A percentile compares a stretch with the other conserved stretches of the same genome.
Conservation (phyloP, 1,140 invertebrate genomes). For the Diorhabda sublineata region DNA sequence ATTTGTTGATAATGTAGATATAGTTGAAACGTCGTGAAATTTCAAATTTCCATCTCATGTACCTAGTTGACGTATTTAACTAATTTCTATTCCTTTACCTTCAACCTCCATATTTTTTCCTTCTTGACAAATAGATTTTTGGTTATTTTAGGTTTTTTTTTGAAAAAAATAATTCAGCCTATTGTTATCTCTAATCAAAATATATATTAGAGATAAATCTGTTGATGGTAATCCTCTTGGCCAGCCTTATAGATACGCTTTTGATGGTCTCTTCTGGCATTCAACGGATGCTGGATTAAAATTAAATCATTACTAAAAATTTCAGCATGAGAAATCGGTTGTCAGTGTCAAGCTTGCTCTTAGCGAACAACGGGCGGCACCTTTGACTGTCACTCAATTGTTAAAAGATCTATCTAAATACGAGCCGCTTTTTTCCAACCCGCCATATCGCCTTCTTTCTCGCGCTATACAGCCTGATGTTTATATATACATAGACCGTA, state of each 20-base stretch:
- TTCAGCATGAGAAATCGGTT: conserved; percentile 32
- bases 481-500: too few species aligned
- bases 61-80: too few species aligned
- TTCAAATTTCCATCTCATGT: too few species aligned
- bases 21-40: too few species aligned
- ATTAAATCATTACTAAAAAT: conserved; percentile 37
- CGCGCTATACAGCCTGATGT: neutral
- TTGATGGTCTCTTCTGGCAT: conserved; percentile 20
- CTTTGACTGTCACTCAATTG: conserved; percentile 42
- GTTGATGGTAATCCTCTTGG: neutral
- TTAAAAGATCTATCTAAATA: conserved; percentile 43
- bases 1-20: too few species aligned
- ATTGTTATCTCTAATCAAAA: too few species aligned
- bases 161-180: too few species aligned
- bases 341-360: conserved; percentile 36
- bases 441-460: conserved; percentile 1
- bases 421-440: conserved; percentile 22
- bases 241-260: neutral
- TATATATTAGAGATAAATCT: too few species aligned
- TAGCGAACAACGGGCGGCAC: conserved; percentile 38
- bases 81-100: too few species aligned
- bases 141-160: too few species aligned
- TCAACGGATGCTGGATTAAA: conserved; percentile 33
- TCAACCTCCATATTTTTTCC: too few species aligned
- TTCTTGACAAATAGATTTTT: too few species aligned